A percentile compares a stretch with the other conserved stretches of the same genome.
These are phyloP conservation scores for Cerastis rubricosa DNA, from an alignment of 2,888 invertebrate genomes.

Conservation along the genomic window DNA sequence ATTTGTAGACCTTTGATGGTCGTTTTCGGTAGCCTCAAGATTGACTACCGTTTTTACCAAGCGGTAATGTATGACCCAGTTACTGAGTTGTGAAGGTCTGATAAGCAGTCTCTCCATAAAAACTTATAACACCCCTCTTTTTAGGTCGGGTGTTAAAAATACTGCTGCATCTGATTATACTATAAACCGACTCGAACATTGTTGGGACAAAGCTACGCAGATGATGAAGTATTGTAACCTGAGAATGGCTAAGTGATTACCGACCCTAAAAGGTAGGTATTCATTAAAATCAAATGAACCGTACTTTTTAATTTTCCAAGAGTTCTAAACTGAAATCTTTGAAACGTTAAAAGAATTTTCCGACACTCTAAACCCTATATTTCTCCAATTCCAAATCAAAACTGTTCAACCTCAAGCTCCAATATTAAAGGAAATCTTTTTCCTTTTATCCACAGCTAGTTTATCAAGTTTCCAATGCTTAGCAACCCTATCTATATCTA, in stretches of 20 bases:
- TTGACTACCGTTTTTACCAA: neutral
- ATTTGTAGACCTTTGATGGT: neutral
- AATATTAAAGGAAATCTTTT: slow-evolving; percentile 55
- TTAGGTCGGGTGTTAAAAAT: neutral
- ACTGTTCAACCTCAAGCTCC: slow-evolving; percentile 48
- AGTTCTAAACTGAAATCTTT: slow-evolving; percentile 30
- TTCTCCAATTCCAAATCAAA: slow-evolving; percentile 45
- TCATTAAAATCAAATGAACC: slow-evolving; percentile 21
- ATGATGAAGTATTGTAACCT: slow-evolving; percentile 1
- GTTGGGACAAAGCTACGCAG: neutral
- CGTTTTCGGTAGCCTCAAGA: neutral
- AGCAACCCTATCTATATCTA: slow-evolving; percentile 80
- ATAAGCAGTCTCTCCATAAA: neutral
- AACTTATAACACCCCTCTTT: too few species aligned
- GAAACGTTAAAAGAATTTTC: slow-evolving; percentile 36
- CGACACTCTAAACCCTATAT: slow-evolving; percentile 38
- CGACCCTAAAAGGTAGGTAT: neutral
- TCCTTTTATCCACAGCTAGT: slow-evolving; percentile 56
- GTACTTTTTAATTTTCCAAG: neutral
- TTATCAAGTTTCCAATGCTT: slow-evolving; percentile 53
- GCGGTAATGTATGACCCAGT: neutral
- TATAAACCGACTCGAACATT: neutral
- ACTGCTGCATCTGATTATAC: neutral
- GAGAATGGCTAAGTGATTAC: neutral
- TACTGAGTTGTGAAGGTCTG: neutral